Percentiles rank a stretch among this genome's conserved stretches.
These are phyloP conservation scores for Archips xylosteana DNA, from an alignment of 2,888 invertebrate genomes.

Conservation along the genomic window DNA sequence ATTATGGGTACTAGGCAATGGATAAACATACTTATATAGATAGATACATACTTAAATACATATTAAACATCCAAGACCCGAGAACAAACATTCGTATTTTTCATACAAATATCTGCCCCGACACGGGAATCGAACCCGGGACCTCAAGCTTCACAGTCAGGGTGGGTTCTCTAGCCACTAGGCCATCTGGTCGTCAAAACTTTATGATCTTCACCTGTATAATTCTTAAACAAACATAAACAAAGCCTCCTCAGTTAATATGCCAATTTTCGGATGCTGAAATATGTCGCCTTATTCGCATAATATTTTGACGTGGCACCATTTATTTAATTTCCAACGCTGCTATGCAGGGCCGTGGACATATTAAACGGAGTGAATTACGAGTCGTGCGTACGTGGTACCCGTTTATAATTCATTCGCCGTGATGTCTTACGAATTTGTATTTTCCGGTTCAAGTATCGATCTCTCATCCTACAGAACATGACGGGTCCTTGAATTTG, in stretches of 20 bases:
- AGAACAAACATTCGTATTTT: too few species aligned
- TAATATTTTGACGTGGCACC: constrained; percentile 38
- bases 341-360: constrained; percentile 28
- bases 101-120: too few species aligned
- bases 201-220: too few species aligned
- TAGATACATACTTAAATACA: too few species aligned
- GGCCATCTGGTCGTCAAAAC: too few species aligned
- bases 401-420: constrained; percentile 66
- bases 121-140: too few species aligned
- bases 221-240: not conserved
- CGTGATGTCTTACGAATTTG: constrained; percentile 46
- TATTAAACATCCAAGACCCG: too few species aligned
- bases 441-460: constrained; percentile 29
- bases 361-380: constrained; percentile 45
- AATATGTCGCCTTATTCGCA: constrained; percentile 21
- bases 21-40: too few species aligned
- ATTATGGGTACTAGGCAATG: too few species aligned
- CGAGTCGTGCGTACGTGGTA: constrained; percentile 48
- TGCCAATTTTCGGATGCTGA: constrained; percentile 3
- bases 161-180: too few species aligned
- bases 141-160: too few species aligned
- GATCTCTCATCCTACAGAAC: constrained; percentile 10
- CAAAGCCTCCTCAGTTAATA: not conserved
- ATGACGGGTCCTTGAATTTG: constrained; percentile 16
- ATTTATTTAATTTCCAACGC: constrained; percentile 33